Percentiles rank a stretch among this genome's conserved stretches.
These are phyloP conservation scores for Momotus momota DNA, from an alignment of 2,797 vertebrate species.

Conservation along the genomic window DNA sequence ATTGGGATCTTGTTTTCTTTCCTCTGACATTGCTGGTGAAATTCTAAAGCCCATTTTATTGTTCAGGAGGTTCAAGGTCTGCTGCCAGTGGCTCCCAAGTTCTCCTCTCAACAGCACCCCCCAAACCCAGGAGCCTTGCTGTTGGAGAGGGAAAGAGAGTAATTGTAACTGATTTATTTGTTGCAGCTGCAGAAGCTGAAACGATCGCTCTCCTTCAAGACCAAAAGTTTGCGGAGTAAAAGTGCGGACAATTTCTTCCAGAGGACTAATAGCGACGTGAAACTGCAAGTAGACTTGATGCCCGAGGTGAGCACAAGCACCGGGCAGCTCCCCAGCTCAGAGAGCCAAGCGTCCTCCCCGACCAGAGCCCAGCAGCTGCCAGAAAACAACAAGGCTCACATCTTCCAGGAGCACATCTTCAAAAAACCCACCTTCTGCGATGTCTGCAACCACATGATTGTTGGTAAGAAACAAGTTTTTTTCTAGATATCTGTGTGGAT, in stretches of 20 bases:
- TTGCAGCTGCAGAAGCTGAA: conserved; percentile 96
- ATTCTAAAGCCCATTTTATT: not conserved
- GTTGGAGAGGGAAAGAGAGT: not conserved
- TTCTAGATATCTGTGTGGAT: not conserved
- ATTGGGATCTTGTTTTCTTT: not conserved
- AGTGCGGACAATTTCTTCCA: conserved; percentile 99
- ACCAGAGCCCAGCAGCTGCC: conserved; percentile 82
- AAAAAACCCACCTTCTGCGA: conserved; percentile 99
- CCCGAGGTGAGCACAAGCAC: conserved; percentile 88
- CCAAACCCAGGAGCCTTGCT: not conserved
- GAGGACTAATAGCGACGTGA: conserved; percentile 85
- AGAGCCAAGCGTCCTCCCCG: conserved; percentile 85
- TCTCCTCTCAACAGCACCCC: not conserved
- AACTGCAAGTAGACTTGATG: conserved; percentile 85
- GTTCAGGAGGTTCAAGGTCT: not conserved
- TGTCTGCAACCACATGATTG: conserved; percentile 99
- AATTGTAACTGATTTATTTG: conserved; percentile 56
- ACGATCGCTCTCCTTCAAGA: conserved; percentile 97
- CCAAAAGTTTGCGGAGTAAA: conserved; percentile 96
- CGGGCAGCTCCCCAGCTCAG: conserved; percentile 80
- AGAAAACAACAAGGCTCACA: conserved; percentile 86
- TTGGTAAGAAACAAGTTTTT: conserved; percentile 85
- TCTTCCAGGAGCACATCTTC: conserved; percentile 97
- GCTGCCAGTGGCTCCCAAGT: not conserved
- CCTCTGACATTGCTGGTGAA: not conserved